Evolutionary conservation across 2,113 vertebrate species (phyloP).

Genomic region (Ochotona curzoniae): DNA sequence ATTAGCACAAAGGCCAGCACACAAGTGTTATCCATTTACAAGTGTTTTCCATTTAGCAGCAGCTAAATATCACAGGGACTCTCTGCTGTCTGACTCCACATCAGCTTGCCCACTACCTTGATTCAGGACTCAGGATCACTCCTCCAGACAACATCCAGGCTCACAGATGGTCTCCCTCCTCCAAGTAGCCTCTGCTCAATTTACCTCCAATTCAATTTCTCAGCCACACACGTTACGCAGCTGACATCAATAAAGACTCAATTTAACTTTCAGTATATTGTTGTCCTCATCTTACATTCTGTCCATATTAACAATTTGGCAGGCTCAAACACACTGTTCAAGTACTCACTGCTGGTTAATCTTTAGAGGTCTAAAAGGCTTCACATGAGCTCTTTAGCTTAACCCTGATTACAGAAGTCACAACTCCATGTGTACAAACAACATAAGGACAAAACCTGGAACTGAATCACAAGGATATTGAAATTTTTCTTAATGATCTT

Average conservation of each 20-base stretch:
- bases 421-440: no score
- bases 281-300: constrained; percentile 19
- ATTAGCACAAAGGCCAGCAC: neutral
- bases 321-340: constrained; percentile 11
- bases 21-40: neutral
- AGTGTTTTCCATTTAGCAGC: no score
- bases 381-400: constrained; percentile 37
- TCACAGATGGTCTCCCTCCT: neutral
- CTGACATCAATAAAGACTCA: neutral
- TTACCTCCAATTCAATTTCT: neutral
- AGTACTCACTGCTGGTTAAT: no score
- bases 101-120: neutral
- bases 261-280: no score
- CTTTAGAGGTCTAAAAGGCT: no score
- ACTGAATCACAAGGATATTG: neutral
- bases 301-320: neutral
- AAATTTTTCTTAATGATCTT: constrained; percentile 18
- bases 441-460: constrained; percentile 26
- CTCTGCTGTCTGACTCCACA: neutral
- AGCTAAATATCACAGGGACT: no score
- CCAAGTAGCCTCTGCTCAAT: neutral
- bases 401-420: neutral
- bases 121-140: constrained; percentile 17
- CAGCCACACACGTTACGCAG: constrained; percentile 34
- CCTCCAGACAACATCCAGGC: neutral